These are phyloP conservation scores for Spheniscus humboldti DNA, from an alignment of 2,797 vertebrate species.

Conservation along the genomic window DNA sequence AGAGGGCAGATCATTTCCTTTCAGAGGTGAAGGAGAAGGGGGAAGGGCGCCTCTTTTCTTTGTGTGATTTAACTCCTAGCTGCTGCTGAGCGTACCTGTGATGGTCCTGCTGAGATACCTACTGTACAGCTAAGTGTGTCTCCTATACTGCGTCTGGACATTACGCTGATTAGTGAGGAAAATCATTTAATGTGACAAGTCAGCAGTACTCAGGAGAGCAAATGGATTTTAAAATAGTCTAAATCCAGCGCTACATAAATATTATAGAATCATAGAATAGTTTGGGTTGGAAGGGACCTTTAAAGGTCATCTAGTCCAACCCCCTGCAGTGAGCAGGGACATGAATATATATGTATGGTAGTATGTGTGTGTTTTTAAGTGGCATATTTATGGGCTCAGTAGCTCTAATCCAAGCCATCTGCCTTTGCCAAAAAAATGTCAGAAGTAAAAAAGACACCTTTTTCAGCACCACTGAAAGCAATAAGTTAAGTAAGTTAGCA, in stretches of 20 bases:
- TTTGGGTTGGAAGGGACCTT: too few species aligned
- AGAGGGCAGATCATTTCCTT: slow-evolving; percentile 50
- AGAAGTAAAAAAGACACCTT: slow-evolving; percentile 21
- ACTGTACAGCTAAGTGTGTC: not conserved
- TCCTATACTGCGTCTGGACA: not conserved
- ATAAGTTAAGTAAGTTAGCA: not conserved
- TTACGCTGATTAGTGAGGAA: slow-evolving; percentile 23
- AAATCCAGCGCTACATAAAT: slow-evolving; percentile 45
- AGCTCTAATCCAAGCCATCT: slow-evolving; percentile 29
- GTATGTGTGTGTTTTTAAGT: slow-evolving; percentile 11
- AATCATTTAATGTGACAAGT: slow-evolving; percentile 41
- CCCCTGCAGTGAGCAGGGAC: too few species aligned
- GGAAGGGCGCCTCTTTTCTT: not conserved
- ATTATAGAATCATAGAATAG: not conserved
- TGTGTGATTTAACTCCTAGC: slow-evolving; percentile 18
- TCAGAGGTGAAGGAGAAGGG: slow-evolving; percentile 36
- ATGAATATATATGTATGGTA: slow-evolving; percentile 6
- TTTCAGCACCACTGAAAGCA: not conserved
- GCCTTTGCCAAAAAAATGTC: slow-evolving; percentile 31
- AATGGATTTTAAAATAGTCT: slow-evolving; percentile 53
- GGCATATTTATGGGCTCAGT: slow-evolving; percentile 29
- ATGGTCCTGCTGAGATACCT: slow-evolving; percentile 15
- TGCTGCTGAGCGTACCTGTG: slow-evolving; percentile 15
- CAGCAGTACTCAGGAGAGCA: not conserved
- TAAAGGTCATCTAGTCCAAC: too few species aligned